Base-by-base conservation (phyloP, 2,888 invertebrate genomes). In the Hydrotaea diabolus region DNA sequence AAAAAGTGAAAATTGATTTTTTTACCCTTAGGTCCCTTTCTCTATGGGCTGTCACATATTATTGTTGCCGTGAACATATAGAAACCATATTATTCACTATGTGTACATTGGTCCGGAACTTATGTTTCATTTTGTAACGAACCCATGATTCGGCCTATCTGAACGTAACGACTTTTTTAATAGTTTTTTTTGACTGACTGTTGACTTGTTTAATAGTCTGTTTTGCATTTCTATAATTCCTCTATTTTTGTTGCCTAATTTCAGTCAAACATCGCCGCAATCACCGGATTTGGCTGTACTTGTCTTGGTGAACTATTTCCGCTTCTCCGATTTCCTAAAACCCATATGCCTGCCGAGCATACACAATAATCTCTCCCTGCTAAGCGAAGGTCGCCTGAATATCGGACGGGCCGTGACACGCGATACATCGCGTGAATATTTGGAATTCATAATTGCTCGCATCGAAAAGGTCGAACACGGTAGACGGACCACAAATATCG, bases 271-370 rank as follows among this genome's bases (percentile, higher is more conserved):
- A 9, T 13, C n/a, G 13, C 3, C 64, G 0, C 43, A 39, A 13
- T 1, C 53, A 0, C 36, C 83, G 11, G 78, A 80, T 5, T 43
- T 87, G 49, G 87, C 87, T 0, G 7, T 88, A 53, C 21, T 88
- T 17, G 84, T 80, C 7, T 1, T 89, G 55, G 80, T 86, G 0
- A 86, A 89, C 31, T 86, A 87, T 19, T 86, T 89, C 1, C 76
- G 55, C 3, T 86, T 89, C 21, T 77, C 86, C 0, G 46, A 71
- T 0, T 31, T 36, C 5, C 21, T 87, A 0, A 86, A 83, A 17
- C 88, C 89, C 8, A 82, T 88, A 64, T 89, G 89, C 59, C 57
- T 89, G 31, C 85, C 85, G 0, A 85, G 62, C 5, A 57, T 81
- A 15, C 76, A 82, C 11, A 79, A 78, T 49, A 74, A 77, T 21